Conservation (phyloP, 2,113 vertebrate genomes). For the Bungarus multicinctus region DNA sequence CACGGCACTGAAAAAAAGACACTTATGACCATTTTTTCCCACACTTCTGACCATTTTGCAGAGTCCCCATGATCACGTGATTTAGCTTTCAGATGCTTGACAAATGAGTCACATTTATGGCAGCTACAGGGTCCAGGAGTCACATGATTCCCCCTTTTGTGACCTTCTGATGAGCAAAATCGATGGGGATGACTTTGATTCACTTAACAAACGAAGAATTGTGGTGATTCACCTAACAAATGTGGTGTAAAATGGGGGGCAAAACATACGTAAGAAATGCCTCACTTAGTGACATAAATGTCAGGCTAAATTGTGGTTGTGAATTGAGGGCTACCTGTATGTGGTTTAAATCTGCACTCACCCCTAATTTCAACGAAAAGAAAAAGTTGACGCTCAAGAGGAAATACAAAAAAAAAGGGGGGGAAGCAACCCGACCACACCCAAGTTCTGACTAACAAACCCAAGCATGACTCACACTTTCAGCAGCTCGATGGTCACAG, state of each 20-base stretch:
- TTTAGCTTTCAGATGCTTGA: background rate
- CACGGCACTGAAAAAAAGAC: background rate
- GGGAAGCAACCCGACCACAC: background rate
- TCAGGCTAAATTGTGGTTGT: too few relatives aligned
- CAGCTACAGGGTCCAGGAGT: background rate
- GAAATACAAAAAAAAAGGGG: too few relatives aligned
- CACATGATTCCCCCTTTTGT: background rate
- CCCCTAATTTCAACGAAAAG: background rate
- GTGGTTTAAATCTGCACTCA: background rate
- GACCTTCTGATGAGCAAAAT: background rate
- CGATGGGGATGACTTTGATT: background rate
- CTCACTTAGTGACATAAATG: too few relatives aligned
- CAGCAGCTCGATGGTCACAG: constrained; percentile 92
- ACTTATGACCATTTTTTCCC: background rate
- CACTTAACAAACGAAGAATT: background rate
- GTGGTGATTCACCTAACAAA: background rate
- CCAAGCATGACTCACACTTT: constrained; percentile 85
- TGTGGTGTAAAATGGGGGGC: too few relatives aligned
- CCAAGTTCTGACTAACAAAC: background rate
- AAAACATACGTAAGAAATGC: too few relatives aligned
- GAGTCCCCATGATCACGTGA: background rate
- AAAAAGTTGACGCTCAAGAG: background rate
- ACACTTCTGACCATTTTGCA: background rate
- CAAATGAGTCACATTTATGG: background rate
- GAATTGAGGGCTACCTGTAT: too few relatives aligned